Evolutionary conservation across 1,140 invertebrate species (phyloP).

Genomic region (Micrasema minimum): DNA sequence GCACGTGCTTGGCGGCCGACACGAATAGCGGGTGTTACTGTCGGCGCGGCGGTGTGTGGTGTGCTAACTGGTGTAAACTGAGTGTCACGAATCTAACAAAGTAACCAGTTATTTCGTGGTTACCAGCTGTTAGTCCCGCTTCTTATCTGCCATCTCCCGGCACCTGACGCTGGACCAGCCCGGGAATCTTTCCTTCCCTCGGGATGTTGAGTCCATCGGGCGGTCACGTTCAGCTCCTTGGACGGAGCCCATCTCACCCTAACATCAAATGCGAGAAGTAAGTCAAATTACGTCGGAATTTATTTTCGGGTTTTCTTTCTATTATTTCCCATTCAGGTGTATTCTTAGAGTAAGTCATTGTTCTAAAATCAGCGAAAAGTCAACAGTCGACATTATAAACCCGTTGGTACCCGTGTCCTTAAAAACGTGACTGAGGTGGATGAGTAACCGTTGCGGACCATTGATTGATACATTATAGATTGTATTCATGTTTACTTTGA

Average conservation of each 20-base stretch:
- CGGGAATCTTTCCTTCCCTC: neutral
- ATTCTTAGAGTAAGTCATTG: neutral
- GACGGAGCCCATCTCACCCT: neutral
- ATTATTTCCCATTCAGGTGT: too few relatives aligned
- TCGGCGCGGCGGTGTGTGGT: too few relatives aligned
- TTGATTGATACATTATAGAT: too few relatives aligned
- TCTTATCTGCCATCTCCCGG: neutral
- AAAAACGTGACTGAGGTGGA: conserved; percentile 19
- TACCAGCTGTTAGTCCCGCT: neutral
- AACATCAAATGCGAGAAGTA: conserved; percentile 26
- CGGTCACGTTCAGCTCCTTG: neutral
- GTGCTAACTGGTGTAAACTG: too few relatives aligned
- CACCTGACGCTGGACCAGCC: neutral
- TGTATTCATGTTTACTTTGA: too few relatives aligned
- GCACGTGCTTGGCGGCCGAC: too few relatives aligned
- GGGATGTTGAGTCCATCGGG: neutral
- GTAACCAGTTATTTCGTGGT: neutral
- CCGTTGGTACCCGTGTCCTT: too few relatives aligned
- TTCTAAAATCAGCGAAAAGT: neutral
- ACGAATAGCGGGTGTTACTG: too few relatives aligned
- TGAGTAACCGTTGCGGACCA: neutral
- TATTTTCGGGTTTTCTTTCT: too few relatives aligned
- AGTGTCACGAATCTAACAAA: neutral
- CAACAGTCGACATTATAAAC: neutral
- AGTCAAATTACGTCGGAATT: neutral